Percentiles rank a stretch among this genome's conserved stretches.
Evolutionary conservation across 2,888 invertebrate genomes (phyloP).

Genomic region (Vannuccia rotundouncinata): DNA sequence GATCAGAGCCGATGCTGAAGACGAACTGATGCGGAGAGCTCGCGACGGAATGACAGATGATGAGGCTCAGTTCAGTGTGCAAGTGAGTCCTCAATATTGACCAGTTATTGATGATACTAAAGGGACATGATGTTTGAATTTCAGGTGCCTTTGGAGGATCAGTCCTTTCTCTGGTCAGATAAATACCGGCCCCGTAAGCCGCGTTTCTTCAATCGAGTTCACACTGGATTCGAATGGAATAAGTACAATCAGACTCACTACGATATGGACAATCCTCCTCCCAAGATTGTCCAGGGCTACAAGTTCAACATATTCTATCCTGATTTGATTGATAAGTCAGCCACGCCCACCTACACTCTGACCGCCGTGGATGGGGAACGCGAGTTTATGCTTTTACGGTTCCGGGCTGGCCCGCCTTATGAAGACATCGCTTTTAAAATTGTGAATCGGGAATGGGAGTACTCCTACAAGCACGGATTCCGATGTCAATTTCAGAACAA

Average conservation of each 20-base stretch:
- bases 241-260: constrained; percentile 99
- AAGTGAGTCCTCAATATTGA: constrained; percentile 28
- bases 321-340: constrained; percentile 84
- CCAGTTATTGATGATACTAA: constrained; percentile 14
- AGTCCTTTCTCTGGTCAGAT: constrained; percentile 89
- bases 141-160: constrained; percentile 75
- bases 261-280: constrained; percentile 99
- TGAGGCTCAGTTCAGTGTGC: constrained; percentile 80
- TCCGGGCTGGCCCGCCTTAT: constrained; percentile 97
- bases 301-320: constrained; percentile 99
- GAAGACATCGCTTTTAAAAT: constrained; percentile 98
- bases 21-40: constrained; percentile 72
- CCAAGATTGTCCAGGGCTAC: constrained; percentile 98
- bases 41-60: constrained; percentile 68
- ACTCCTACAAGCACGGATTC: constrained; percentile 93
- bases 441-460: constrained; percentile 98
- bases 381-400: constrained; percentile 86
- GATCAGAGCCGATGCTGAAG: constrained; percentile 60
- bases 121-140: constrained; percentile 14
- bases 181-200: constrained; percentile 96
- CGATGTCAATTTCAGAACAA: constrained; percentile 98
- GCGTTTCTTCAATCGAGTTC: constrained; percentile 80
- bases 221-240: constrained; percentile 95
- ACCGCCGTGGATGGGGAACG: constrained; percentile 80
- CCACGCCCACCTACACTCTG: constrained; percentile 85